Evolutionary conservation across 2,113 vertebrate genomes (phyloP), one percentile per base, ranked within the genome.

Genomic region (Arvicanthis niloticus): DNA sequence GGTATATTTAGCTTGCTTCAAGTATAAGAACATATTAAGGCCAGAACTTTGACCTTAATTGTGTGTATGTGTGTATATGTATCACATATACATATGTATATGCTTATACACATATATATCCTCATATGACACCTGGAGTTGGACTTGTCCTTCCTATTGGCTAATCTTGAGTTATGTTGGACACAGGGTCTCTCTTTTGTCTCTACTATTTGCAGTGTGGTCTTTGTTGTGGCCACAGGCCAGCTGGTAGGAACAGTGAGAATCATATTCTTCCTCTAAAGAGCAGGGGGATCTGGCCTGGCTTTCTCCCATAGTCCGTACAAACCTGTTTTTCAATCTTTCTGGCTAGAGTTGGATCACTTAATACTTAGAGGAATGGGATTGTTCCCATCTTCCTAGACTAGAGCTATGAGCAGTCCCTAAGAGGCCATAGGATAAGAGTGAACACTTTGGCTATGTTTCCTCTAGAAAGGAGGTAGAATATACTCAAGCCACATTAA

Each of bases 1-100:
- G 51, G 9, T 34, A 65, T 48, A 68, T 96, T 92, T 85, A 65
- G 13, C 78, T 88, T 88, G 31, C 82, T 93, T 84, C n/a, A 65
- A 87, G 37, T 96, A 45, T 37, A n/a, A 96, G 77, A 91, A 84
- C 58, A 5, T 48, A 90, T 92, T 42, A 65, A 42, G 81, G 3
- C n/a, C 58, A 82, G 53, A 84, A 29, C 15, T 22, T 26, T 89
- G 48, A 24, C 11, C 80, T n/a, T 78, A 89, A 53, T 48, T 31
- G 3, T 90, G 86, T 60, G 34, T 68, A 53, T 70, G 34, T 70
- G 16, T 62, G 60, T 62, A 6, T 60, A 22, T 60, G 56, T 67
- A 31, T 34, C 29, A 67, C 12, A 34, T 67, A 67, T 31, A 31
- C 29, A 31, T 67, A 67, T 62, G 22, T 26, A 62, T 26, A 10